phyloP scores from a whole-genome alignment of 2,113 vertebrate species.

The Ciconia stormi region DNA sequence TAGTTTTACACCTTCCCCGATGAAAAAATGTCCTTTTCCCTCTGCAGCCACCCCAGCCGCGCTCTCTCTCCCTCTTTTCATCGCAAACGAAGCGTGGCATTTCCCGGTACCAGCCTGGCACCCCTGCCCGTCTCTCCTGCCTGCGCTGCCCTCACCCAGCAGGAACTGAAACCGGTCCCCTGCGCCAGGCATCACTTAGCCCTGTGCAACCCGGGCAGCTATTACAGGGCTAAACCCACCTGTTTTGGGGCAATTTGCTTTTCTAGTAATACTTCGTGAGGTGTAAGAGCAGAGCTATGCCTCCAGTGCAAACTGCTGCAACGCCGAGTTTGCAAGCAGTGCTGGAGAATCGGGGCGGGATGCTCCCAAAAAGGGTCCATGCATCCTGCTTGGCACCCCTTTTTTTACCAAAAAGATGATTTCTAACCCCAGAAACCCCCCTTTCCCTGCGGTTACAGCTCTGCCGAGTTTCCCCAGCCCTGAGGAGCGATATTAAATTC shows the following conservation, averaged over 20 bases:
- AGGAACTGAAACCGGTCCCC: not conserved
- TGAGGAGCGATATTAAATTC: not conserved
- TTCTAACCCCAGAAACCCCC: not conserved
- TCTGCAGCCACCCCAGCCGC: fast-evolving
- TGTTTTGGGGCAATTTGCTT: fast-evolving
- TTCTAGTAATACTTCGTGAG: fast-evolving
- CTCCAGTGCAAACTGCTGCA: fast-evolving
- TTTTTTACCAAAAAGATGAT: not conserved
- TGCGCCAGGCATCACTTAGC: not conserved
- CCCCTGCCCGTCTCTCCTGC: not conserved
- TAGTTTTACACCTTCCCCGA: not conserved
- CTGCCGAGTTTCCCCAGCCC: not conserved
- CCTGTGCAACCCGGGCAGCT: fast-evolving
- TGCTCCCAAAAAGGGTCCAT: not conserved
- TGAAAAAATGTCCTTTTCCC: not conserved
- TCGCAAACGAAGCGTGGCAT: not conserved
- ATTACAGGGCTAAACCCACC: fast-evolving
- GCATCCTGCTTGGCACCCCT: fast-evolving
- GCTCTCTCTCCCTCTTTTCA: not conserved
- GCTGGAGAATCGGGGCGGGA: fast-evolving
- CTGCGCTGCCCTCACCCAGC: not conserved
- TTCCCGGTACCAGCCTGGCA: not conserved
- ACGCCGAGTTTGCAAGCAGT: fast-evolving
- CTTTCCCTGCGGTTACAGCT: fast-evolving
- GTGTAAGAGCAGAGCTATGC: fast-evolving